Conservation (phyloP, 2,888 invertebrate species). For the Caenorhabditis sp. region DNA sequence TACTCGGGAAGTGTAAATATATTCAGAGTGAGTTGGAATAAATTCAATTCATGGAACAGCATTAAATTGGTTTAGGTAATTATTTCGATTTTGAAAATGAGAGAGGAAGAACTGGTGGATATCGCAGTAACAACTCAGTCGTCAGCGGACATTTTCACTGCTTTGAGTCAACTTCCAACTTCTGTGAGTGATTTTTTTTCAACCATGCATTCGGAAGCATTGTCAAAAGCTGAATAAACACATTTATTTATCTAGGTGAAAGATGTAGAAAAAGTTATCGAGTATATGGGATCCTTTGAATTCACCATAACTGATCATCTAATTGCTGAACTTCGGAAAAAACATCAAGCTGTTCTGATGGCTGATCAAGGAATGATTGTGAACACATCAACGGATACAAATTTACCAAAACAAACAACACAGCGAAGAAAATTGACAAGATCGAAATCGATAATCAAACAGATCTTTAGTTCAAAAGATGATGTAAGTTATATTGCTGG, state of each 20-base stretch:
- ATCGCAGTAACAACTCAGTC: conserved; percentile 79
- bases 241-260: conserved; percentile 33
- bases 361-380: conserved; percentile 92
- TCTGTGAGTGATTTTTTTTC: conserved; percentile 24
- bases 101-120: conserved; percentile 82
- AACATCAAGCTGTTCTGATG: conserved; percentile 84
- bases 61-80: conserved; percentile 64
- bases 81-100: conserved; percentile 70
- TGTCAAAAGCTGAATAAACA: background rate
- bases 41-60: no score
- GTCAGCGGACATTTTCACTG: conserved; percentile 96
- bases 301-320: conserved; percentile 67
- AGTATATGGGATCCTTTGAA: conserved; percentile 69
- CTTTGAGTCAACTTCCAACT: conserved; percentile 88
- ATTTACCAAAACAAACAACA: conserved; percentile 84
- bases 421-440: conserved; percentile 84
- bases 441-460: conserved; percentile 81
- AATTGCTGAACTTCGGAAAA: conserved; percentile 61
- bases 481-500: conserved; percentile 30
- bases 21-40: conserved; percentile 76
- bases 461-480: conserved; percentile 60
- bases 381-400: conserved; percentile 82
- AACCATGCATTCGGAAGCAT: background rate
- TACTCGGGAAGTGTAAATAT: conserved; percentile 92
- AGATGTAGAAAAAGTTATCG: conserved; percentile 60